Conservation (phyloP, 2,113 vertebrate species). For the Mirza zaza region DNA sequence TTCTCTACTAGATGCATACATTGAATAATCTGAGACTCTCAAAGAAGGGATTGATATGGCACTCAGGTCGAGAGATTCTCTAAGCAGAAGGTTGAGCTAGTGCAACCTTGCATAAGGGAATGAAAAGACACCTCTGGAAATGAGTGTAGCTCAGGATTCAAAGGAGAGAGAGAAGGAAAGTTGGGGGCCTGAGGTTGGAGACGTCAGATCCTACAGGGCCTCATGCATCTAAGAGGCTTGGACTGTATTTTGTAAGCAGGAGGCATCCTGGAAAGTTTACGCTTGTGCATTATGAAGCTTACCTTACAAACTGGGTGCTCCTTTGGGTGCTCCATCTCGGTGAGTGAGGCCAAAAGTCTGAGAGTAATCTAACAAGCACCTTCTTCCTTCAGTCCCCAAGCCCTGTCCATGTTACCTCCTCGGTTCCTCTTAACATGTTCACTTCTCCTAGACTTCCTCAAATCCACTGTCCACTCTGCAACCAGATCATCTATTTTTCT, state of each 20-base stretch:
- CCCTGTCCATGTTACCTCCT: not conserved
- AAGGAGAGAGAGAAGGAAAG: not conserved
- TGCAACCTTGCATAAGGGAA: not conserved
- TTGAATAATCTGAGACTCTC: not conserved
- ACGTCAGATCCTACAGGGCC: not conserved
- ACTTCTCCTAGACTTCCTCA: not conserved
- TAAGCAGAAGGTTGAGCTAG: not conserved
- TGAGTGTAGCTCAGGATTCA: not conserved
- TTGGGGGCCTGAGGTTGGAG: not conserved
- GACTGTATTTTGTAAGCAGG: not conserved
- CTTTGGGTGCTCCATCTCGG: not conserved
- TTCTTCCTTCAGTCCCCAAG: not conserved
- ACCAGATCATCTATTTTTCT: not conserved
- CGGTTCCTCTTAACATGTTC: not conserved
- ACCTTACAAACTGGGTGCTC: not conserved
- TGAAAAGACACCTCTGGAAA: not conserved
- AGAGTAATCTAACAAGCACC: not conserved
- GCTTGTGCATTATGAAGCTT: not conserved
- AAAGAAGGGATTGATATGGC: not conserved
- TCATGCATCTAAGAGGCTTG: not conserved
- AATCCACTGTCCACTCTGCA: not conserved
- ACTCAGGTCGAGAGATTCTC: not conserved
- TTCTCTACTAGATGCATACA: not conserved
- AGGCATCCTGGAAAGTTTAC: not conserved
- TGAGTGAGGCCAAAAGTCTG: not conserved